Base-by-base conservation (phyloP, 2,797 vertebrate species). In the Chloroceryle amazona region DNA sequence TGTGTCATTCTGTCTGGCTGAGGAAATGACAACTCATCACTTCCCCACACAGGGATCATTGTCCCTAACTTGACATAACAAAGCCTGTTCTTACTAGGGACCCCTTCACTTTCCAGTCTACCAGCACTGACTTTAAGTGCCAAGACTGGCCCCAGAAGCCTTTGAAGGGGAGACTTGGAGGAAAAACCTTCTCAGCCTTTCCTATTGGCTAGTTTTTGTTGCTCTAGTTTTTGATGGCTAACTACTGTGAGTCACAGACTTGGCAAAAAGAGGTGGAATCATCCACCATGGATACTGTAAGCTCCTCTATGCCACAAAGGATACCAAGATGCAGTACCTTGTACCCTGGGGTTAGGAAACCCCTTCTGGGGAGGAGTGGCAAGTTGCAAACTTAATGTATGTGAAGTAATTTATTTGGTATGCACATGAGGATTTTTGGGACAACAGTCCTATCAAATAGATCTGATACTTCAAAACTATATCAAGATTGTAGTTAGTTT, bases 1-100 rank as follows among this genome's bases (percentile, higher is more conserved):
- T 20, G 7, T 0, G 3, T 75, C 23, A 13, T 82, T 8, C 60
- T 80, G 74, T 9, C 58, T 91, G 31, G 3, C 63, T 57, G 51
- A 68, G 28, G 42, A 29, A 80, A 19, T 4, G 29, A 23, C 31
- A 31, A 2, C 25, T 72, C 33, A 2, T 18, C 89, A 35, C 29
- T 62, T 68, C 88, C 26, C 29, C 23, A 4, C 0, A 0, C 21
- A 57, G 16, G 14, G 11, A 76, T 1, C 0, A 1, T 12, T 57
- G 35, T 65, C 21, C 29, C 21, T 39, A 39, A 29, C 11, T 31
- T 52, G 35, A 4, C 33, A 61, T 16, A 26, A 33, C 2, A 3
- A 80, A 85, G 37, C 12, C 57, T 31, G 2, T 46, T 73, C 47
- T 58, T 66, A 42, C 11, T 9, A 28, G 4, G 17, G n/a, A 41